Evolutionary conservation across 2,797 vertebrate species (phyloP), one percentile per base, ranked within the genome.

Genomic region (Labeo calbasu): DNA sequence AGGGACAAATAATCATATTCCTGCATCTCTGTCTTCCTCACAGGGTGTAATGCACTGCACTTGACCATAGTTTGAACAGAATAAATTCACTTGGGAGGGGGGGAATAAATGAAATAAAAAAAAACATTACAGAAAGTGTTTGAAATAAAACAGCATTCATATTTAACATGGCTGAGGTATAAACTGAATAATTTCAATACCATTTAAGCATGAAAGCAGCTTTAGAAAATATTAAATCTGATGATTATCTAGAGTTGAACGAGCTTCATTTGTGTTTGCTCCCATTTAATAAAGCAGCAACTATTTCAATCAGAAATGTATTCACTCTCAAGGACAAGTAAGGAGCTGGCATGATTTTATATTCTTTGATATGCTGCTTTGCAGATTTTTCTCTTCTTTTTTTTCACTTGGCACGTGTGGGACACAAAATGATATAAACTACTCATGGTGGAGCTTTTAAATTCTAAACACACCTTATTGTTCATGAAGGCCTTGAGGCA

Each of bases 401-500:
- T 51, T 66, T 79, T 23, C 12, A 80, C 12, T 76, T 83, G 61
- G 40, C 55, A 28, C 17, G 4, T 57, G 43, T 9, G 17, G 25
- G 28, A 69, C 50, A 51, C 79, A 28, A 19, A 78, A 66, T 61
- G 21, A 77, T 79, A 72, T 78, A 78, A 46, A 65, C 53, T 79
- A 55, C 59, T 73, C 12, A 17, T 55, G 63, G 13, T 50, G 21
- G n/a, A 63, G 59, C 25, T 55, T 57, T 83, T 68, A 66, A 85
- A 73, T 59, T 28, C 70, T 65, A 57, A 92, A 92, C 95, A 93
- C 93, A 98, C 98, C 96, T 99, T 99, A 91, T 99, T 99, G 94
- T 99, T 99, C 98, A 99, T 99, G 93, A 99, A 99, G 78, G 98
- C 98, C 95, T 96, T 99, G 91, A 99, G 95, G 92, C 98, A 99